phyloP scores from a whole-genome alignment of 2,888 invertebrate species.

The Diarsia brunnea region DNA sequence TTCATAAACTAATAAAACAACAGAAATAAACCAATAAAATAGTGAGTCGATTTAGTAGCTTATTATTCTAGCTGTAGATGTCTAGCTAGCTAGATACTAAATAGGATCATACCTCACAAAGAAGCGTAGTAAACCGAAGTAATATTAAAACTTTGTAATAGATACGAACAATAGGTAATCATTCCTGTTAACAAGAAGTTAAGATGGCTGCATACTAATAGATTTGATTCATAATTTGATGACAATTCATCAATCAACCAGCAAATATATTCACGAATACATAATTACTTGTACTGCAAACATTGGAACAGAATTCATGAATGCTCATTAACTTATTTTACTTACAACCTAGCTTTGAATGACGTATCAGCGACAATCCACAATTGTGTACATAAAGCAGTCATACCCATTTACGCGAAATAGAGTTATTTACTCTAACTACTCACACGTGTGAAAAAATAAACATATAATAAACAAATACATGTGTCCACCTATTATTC shows the following conservation, averaged over 20 bases:
- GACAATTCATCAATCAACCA: slow-evolving; percentile 15
- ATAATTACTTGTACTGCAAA: slow-evolving; percentile 17
- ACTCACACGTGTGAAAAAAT: slow-evolving; percentile 30
- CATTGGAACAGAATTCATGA: slow-evolving; percentile 15
- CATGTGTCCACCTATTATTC: slow-evolving; percentile 23
- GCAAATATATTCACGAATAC: slow-evolving; percentile 13
- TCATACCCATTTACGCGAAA: slow-evolving; percentile 42
- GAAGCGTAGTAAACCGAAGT: background rate
- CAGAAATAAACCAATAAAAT: background rate
- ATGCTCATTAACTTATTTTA: slow-evolving; percentile 23
- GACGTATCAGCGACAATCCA: slow-evolving; percentile 38
- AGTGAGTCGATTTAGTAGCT: background rate
- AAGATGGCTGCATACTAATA: slow-evolving; percentile 1
- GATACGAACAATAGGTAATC: background rate
- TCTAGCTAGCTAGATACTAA: background rate
- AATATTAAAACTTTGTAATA: slow-evolving; percentile 1
- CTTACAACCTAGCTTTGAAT: slow-evolving; percentile 25
- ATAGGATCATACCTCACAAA: background rate
- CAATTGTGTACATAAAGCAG: slow-evolving; percentile 55
- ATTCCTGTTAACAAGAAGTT: background rate
- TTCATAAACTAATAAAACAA: background rate
- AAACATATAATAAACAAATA: slow-evolving; percentile 48
- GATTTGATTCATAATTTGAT: slow-evolving; percentile 25
- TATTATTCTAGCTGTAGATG: background rate
- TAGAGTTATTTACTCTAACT: slow-evolving; percentile 16